A percentile compares a stretch with the other conserved stretches of the same genome.
Conservation (phyloP, 2,113 vertebrate genomes). For the Lethenteron reissneri region DNA sequence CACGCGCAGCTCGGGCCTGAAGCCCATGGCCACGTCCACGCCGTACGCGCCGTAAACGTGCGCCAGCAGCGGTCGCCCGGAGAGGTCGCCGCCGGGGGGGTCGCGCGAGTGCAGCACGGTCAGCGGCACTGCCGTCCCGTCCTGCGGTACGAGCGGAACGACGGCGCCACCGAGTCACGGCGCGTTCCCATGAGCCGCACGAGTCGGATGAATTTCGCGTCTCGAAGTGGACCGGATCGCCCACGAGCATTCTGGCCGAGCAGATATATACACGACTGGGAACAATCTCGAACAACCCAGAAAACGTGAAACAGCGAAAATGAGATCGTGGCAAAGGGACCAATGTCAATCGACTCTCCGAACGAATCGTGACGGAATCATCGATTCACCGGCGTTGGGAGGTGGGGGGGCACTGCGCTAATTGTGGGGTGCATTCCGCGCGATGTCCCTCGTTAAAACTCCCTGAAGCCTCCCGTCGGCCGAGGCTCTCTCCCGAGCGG, state of each 20-base stretch:
- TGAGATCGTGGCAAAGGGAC: too few species aligned
- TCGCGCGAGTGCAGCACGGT: slow-evolving; percentile 41
- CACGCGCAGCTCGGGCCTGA: slow-evolving; percentile 51
- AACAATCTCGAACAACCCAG: too few species aligned
- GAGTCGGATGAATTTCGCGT: neutral
- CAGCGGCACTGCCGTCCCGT: slow-evolving; percentile 56
- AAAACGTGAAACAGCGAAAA: too few species aligned
- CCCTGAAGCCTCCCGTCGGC: too few species aligned
- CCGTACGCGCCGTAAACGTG: slow-evolving; percentile 92
- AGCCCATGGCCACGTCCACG: slow-evolving; percentile 58
- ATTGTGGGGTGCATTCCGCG: too few species aligned
- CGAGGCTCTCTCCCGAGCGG: too few species aligned
- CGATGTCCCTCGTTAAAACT: too few species aligned
- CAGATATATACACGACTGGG: too few species aligned
- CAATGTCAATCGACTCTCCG: too few species aligned
- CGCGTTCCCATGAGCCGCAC: neutral
- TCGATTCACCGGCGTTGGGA: too few species aligned
- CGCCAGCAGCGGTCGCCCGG: slow-evolving; percentile 42
- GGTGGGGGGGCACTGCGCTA: too few species aligned
- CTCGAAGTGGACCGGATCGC: neutral
- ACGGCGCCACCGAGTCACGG: neutral
- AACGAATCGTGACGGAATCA: too few species aligned
- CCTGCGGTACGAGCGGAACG: slow-evolving; percentile 30
- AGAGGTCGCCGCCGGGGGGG: slow-evolving; percentile 23
- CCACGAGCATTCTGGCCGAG: neutral